Evolutionary conservation across 2,888 invertebrate species (phyloP), one percentile per base, ranked within the genome.

Genomic region (Vesta saturnalis): DNA sequence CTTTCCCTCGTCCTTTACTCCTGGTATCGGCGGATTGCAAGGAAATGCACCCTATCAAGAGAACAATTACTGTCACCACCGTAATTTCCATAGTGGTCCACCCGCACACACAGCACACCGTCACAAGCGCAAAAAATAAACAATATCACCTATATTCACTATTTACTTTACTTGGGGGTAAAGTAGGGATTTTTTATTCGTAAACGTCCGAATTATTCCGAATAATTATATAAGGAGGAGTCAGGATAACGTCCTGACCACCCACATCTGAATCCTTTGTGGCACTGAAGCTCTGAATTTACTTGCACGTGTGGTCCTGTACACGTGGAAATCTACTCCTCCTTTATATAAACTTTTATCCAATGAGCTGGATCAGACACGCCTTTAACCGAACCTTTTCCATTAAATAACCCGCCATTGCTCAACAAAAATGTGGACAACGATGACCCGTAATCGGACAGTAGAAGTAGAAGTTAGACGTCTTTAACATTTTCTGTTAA

Each of bases 1-100:
- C 94, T 81, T 94, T 89, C 80, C 94, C 94, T 82, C 94, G 87
- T 82, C 92, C 90, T 77, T 88, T 89, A 78, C 79, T 85, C 77
- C 83, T 83, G 54, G 77, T 77, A 60, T 76, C 76, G 60, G 80
- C 79, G 75, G 82, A 78, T 30, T 57, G 43, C 49, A 63, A 59
- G 18, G 35, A 63, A 54, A 60, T 59, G 56, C 49, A 56, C 55
- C 60, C 59, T 46, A 69, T 60, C 39, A 69, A 56, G 43, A 69
- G 56, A 49, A 61, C 61, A 35, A 68, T 60, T 73, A 78, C 72
- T 65, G 78, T 74, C 77, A 80, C 76, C 77, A 76, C 75, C 69
- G 75, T 69, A 71, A 76, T 67, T 66, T 72, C 73, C 77, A 77
- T 77, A 69, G 69, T 72, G 71, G 67, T 74, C 77, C 79, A 80